Evolutionary conservation across 2,888 invertebrate species (phyloP).

Genomic region (Chirona hameri): DNA sequence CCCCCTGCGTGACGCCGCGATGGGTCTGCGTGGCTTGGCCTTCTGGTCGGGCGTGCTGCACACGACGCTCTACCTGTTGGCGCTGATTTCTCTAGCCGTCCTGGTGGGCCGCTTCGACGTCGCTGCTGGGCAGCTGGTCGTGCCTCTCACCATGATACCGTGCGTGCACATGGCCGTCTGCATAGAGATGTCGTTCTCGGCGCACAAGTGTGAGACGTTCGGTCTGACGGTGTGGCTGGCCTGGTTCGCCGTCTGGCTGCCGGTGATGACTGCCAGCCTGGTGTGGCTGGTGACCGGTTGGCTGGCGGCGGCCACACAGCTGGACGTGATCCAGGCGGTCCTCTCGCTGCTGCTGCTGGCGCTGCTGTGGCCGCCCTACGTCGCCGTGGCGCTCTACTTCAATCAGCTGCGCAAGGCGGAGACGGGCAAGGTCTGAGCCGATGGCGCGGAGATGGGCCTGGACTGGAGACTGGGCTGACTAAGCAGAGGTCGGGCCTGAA

Average conservation of each 20-base stretch:
- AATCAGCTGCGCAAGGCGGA: neutral
- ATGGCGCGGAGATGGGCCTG: too few species aligned
- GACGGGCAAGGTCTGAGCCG: neutral
- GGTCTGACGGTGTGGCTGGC: conserved; percentile 2
- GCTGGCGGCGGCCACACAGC: neutral
- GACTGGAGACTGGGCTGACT: too few species aligned
- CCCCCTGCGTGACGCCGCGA: neutral
- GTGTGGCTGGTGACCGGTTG: neutral
- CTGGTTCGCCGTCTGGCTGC: conserved; percentile 13
- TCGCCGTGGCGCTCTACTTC: neutral
- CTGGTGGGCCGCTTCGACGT: neutral
- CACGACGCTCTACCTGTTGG: neutral
- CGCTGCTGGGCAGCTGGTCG: neutral
- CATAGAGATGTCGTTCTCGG: neutral
- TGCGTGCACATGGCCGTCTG: neutral
- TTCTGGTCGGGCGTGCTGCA: neutral
- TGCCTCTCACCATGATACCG: conserved; percentile 23
- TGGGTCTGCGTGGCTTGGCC: neutral
- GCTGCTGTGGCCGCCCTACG: conserved; percentile 1
- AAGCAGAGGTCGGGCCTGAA: too few species aligned
- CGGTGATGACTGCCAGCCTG: neutral
- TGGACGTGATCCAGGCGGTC: neutral
- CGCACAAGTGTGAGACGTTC: neutral
- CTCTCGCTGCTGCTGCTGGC: neutral
- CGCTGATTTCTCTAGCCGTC: neutral